Evolutionary conservation across 2,797 vertebrate species (phyloP).

Genomic region (Sebastes alutus): DNA sequence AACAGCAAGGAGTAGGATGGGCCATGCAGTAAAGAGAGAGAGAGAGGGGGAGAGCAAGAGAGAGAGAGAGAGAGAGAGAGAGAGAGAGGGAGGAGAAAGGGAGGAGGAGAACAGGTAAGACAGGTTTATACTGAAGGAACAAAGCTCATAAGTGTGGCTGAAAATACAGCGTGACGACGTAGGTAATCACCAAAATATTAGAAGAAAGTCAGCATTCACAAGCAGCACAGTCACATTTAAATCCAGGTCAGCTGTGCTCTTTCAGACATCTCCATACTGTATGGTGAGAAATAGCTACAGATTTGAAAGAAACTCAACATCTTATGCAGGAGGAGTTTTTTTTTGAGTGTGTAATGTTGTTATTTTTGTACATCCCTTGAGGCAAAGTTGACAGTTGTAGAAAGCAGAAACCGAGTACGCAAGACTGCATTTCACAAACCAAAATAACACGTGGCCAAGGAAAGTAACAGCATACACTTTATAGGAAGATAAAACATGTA

Average conservation of each 20-base stretch:
- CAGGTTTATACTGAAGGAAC: constrained; percentile 73
- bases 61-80: constrained; percentile 3
- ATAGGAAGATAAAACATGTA: not conserved
- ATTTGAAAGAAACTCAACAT: not conserved
- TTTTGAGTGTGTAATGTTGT: not conserved
- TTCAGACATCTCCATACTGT: not conserved
- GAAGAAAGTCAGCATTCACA: not conserved
- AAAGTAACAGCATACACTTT: not conserved
- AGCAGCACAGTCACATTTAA: not conserved
- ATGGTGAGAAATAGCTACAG: not conserved
- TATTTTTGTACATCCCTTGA: not conserved
- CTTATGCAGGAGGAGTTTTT: not conserved
- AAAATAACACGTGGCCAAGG: not conserved
- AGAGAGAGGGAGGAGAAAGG: not conserved
- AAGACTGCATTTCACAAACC: constrained; percentile 9
- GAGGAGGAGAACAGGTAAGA: constrained; percentile 70
- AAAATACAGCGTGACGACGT: not conserved
- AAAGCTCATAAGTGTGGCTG: not conserved
- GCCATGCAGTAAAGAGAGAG: constrained; percentile 38
- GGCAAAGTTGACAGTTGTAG: not conserved
- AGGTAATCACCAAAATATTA: not conserved
- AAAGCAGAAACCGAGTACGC: constrained; percentile 24
- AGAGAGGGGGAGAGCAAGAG: constrained; percentile 1
- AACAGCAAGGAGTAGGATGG: constrained; percentile 64
- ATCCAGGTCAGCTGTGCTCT: not conserved